Evolutionary conservation across 2,888 invertebrate genomes (phyloP), one percentile per base, ranked within the genome.

Genomic region (Biston betularia): DNA sequence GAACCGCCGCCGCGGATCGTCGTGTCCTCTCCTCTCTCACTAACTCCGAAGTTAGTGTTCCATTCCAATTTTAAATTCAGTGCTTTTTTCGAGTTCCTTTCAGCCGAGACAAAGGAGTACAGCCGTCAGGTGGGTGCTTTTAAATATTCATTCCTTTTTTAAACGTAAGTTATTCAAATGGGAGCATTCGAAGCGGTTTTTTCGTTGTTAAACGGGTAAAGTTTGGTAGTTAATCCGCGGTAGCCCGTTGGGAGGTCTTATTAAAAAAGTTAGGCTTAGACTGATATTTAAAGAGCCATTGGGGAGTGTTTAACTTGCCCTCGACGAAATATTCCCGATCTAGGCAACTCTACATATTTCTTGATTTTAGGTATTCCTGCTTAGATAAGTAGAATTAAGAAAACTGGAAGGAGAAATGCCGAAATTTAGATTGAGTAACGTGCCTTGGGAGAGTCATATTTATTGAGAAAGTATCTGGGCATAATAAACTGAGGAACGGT

Each of bases 251-350:
- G 73, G 79, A 72, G 68, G 81, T 81, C 79, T 87, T 89, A 90
- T 90, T 89, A 89, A 89, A 90, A 90, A 90, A 89, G 89, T 90
- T 87, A 78, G 82, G 80, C 78, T 83, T 75, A 71, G 77, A 67
- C 77, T 75, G 78, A 74, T 81, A 79, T 84, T 85, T 84, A 82
- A 87, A 86, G 79, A 83, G 81, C 76, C 75, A 78, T 83, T 75
- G 78, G 69, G 12, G 79, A 75, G 75, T 76, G 75, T 84, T 86
- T 81, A 79, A 56, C 68, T 73, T 65, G 54, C 66, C 58, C 58
- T 66, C 35, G 10, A 24, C 5, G 44, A 33, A 65, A 54, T 59
- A 63, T 45, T 8, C 8, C 8, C 11, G 5, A 55, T 34, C 49
- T 34, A 40, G 40, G 40, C 60, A 45, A 53, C n/a, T n/a, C n/a